Evolutionary conservation across 2,113 vertebrate species (phyloP), one percentile per base, ranked within the genome.

Genomic region (Mus musculus): DNA sequence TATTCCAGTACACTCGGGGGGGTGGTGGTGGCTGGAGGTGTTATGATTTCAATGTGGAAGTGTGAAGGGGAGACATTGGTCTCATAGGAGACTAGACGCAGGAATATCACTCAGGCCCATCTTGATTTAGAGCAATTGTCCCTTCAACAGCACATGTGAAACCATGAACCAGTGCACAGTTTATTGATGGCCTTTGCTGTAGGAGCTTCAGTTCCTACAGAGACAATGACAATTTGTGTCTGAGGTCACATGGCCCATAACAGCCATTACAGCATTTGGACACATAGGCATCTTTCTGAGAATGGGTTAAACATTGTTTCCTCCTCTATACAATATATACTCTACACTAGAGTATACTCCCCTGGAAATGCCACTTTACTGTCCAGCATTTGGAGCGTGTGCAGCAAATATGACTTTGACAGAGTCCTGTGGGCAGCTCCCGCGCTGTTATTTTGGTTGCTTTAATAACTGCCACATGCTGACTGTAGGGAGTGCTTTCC

Each of bases 321-420:
- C 75, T 61, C 42, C 84, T 24, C 61, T 36, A 8, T 42, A 67
- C 2, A 65, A 26, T 30, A 33, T 69, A 5, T 28, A 33, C 67
- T 69, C 13, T 33, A 1, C 12, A 67, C 10, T 28, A 30, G 65
- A 14, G 13, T 67, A 1, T 69, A 14, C 36, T 30, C 33, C 1
- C 2, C 30, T 49, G 12, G 10, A 20, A 61, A 75, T 42, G n/a
- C 59, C 82, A 42, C 88, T 61, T 69, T 36, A 0, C 49, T 52
- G 16, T 12, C 52, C 16, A 36, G 59, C 46, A 17, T 42, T 49
- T 54, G 76, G 73, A 88, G 36, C 52, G 13, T 36, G 26, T 19
- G 5, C 42, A 1, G 1, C 20, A 69, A 36, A 1, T 17, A 10
- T 1, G 26, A 6, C n/a, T 22, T 0, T 52, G 17, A 59, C 12